Evolutionary conservation across 1,140 invertebrate species (phyloP).

Genomic region (Ostrea denselamellosa): DNA sequence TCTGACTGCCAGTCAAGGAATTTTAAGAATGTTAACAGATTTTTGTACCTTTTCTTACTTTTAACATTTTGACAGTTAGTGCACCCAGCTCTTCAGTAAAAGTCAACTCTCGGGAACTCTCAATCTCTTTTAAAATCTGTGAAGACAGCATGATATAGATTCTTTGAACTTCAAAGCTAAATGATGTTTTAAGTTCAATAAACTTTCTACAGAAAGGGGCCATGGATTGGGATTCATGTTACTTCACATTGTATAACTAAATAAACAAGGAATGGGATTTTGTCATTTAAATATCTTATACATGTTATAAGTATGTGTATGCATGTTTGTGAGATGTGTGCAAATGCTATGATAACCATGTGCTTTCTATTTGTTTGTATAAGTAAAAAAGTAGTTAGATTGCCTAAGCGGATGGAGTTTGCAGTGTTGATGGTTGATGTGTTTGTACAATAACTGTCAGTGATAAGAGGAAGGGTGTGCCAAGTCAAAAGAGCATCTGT

Average conservation of each 20-base stretch:
- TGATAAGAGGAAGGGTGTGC: neutral
- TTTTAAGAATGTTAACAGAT: neutral
- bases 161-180: neutral
- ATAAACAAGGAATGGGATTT: neutral
- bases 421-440: no score
- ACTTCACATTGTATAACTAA: no score
- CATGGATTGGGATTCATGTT: no score
- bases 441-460: neutral
- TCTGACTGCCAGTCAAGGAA: neutral
- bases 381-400: no score
- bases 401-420: neutral
- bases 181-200: neutral
- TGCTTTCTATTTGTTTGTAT: no score
- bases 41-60: neutral
- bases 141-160: no score
- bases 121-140: no score
- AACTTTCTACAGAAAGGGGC: no score
- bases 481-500: neutral
- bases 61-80: constrained; percentile 24
- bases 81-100: neutral
- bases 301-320: no score
- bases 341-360: no score
- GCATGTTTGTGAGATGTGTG: no score
- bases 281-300: neutral
- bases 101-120: no score